phyloP scores from a whole-genome alignment of 2,113 vertebrate genomes.

The Eurypyga helias region DNA sequence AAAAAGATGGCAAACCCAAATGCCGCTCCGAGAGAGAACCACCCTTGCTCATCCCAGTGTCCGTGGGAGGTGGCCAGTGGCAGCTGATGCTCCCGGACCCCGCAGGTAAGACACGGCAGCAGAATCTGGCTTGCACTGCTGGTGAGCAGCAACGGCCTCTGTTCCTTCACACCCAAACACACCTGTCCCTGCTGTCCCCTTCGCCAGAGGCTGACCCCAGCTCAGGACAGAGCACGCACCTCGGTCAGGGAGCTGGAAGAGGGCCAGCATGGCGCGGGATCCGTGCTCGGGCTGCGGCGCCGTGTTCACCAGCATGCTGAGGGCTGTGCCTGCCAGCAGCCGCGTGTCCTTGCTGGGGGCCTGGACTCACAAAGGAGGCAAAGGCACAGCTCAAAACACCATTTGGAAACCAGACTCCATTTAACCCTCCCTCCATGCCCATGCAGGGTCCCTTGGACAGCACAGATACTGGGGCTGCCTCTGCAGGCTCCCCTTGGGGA shows the following conservation, averaged over 20 bases:
- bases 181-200: accelerated
- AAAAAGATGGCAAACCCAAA: not conserved
- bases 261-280: conserved; percentile 68
- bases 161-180: not conserved
- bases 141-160: not conserved
- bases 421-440: not conserved
- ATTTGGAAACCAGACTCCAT: not conserved
- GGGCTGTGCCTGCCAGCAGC: conserved; percentile 83
- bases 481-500: not conserved
- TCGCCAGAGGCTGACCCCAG: not conserved
- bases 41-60: not conserved
- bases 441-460: not conserved
- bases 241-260: conserved; percentile 70
- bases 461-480: not conserved
- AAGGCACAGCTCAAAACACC: not conserved
- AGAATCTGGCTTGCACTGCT: not conserved
- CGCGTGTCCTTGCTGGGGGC: conserved; percentile 79
- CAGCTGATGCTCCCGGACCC: not conserved
- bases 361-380: conserved; percentile 45
- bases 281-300: conserved; percentile 57
- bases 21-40: not conserved
- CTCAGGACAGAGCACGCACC: not conserved
- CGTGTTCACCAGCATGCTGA: conserved; percentile 87
- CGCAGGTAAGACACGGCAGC: accelerated
- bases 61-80: accelerated